Evolutionary conservation across 2,113 vertebrate species (phyloP).

Genomic region (Syrrhaptes paradoxus): DNA sequence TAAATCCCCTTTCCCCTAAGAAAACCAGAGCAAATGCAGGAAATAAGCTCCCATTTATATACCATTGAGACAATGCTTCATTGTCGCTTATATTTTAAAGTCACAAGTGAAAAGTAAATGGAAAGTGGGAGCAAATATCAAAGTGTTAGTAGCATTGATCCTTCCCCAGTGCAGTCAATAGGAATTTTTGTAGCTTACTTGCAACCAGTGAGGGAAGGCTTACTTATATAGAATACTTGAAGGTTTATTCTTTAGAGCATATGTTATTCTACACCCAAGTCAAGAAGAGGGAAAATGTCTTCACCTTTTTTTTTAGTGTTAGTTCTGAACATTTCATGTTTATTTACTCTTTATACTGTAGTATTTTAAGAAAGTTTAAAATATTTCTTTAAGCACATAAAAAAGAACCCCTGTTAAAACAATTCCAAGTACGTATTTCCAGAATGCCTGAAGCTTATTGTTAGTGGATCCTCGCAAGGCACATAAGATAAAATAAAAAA

Average conservation of each 20-base stretch:
- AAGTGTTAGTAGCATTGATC: constrained; percentile 26
- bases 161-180: neutral
- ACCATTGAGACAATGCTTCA: constrained; percentile 21
- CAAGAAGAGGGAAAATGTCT: neutral
- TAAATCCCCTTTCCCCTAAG: constrained; percentile 56
- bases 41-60: constrained; percentile 56
- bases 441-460: neutral
- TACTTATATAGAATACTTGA: neutral
- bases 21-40: constrained; percentile 56
- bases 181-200: neutral
- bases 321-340: neutral
- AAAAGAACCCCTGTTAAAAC: neutral
- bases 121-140: constrained; percentile 48
- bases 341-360: neutral
- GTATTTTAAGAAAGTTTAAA: neutral
- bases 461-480: neutral
- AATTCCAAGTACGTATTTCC: neutral
- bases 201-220: neutral
- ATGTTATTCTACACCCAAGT: neutral
- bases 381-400: neutral
- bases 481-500: neutral
- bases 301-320: neutral
- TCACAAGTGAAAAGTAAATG: constrained; percentile 58
- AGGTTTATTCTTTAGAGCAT: neutral
- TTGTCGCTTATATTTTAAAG: constrained; percentile 35